Evolutionary conservation across 2,888 invertebrate species (phyloP), one percentile per base, ranked within the genome.

Genomic region (Rhagonycha lutea): DNA sequence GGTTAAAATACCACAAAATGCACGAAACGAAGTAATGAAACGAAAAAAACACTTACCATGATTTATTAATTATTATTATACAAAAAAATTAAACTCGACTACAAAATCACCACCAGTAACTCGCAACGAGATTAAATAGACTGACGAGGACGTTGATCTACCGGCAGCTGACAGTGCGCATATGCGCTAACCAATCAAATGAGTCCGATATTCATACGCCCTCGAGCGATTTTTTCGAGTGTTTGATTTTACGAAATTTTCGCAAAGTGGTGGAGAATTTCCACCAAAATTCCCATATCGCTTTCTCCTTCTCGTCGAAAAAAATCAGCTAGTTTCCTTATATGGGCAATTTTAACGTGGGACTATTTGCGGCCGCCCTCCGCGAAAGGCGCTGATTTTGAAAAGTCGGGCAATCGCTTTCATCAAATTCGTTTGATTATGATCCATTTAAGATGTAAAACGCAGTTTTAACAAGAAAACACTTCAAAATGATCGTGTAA

Each of bases 111-210:
- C 47, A 47, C 47, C 47, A 47, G 47, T 47, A 83, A 82, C 86
- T 86, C 85, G 80, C 82, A 83, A 81, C 85, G 81, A 82, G 83
- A 81, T 83, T 83, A 83, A 82, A 84, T 83, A 83, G 85, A 87
- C 85, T 84, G 83, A 82, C 85, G 86, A 86, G 87, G 87, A 88
- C 88, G 87, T 87, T 87, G 87, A 87, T 87, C 87, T 86, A 82
- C 86, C 86, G 86, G 86, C 82, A 83, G 82, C 73, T 81, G 81
- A 79, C 71, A 79, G 68, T 81, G 81, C 86, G 86, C 86, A 78
- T 83, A 87, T 87, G 87, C 82, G 28, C 29, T 29, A 32, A 11
- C 69, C 63, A 65, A 65, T 65, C 63, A 65, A 26, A 65, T 24
- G 24, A n/a, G 12, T 65, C 26, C 12, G 26, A 67, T 18, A 72